Percentiles rank a stretch among this genome's conserved stretches.
These are phyloP conservation scores for Thera obeliscata DNA, from an alignment of 2,888 invertebrate genomes.

Conservation along the genomic window DNA sequence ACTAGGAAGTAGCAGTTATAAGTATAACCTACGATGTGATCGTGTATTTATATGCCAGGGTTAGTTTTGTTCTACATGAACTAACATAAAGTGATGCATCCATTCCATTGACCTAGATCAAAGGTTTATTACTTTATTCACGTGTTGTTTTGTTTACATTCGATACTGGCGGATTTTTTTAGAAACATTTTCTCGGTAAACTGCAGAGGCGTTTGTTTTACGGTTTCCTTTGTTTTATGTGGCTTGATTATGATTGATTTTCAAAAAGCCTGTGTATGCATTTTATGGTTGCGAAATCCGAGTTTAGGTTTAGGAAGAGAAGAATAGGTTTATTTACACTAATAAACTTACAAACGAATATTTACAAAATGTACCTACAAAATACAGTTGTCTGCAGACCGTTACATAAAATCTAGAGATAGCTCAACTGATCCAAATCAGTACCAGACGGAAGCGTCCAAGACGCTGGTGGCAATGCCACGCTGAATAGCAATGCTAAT, in stretches of 20 bases:
- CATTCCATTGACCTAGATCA: slow-evolving; percentile 29
- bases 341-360: too few relatives aligned
- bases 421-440: too few relatives aligned
- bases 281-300: too few relatives aligned
- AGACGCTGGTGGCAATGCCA: too few relatives aligned
- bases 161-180: not conserved
- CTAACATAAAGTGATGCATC: slow-evolving; percentile 18
- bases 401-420: too few relatives aligned
- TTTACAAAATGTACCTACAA: too few relatives aligned
- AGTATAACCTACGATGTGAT: slow-evolving; percentile 1
- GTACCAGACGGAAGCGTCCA: too few relatives aligned
- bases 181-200: not conserved
- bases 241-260: not conserved
- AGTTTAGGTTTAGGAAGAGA: too few relatives aligned
- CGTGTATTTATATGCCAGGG: slow-evolving; percentile 4
- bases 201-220: not conserved
- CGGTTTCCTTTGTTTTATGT: not conserved
- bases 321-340: too few relatives aligned
- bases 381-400: too few relatives aligned
- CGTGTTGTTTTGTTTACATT: slow-evolving; percentile 9
- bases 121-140: not conserved
- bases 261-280: too few relatives aligned
- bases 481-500: too few relatives aligned
- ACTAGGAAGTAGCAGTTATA: slow-evolving; percentile 20
- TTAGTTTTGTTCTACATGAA: slow-evolving; percentile 20